Evolutionary conservation across 2,113 vertebrate genomes (phyloP), one percentile per base, ranked within the genome.

Genomic region (Campylorhamphus procurvoides): DNA sequence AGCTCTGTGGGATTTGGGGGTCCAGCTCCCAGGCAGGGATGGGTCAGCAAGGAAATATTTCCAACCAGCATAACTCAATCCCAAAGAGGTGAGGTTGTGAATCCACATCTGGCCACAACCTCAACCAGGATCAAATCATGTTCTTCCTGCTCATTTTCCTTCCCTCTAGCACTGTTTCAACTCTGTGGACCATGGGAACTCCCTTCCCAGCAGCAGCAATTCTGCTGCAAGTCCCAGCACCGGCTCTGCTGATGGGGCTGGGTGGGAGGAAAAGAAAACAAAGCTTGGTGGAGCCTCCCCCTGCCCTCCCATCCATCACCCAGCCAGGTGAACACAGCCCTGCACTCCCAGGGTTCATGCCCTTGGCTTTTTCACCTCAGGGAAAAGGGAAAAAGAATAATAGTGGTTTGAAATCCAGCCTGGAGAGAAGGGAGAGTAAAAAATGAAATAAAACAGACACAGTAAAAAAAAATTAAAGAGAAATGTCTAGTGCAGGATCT

Each of bases 241-340:
- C 1, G 31, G 67, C 93, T 69, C 73, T 9, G 3, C 39, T 77
- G 1, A 5, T 3, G 25, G 89, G 74, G 71, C n/a, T 64, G 89
- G 69, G 74, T 84, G 86, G 79, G 75, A 92, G 85, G 82, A n/a
- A 90, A 92, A 64, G 86, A 82, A 90, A 95, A 75, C 79, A 74
- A 40, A 90, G 79, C 23, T 69, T 35, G 86, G 63, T 12, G 29
- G 84, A 63, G 25, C 39, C 15, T 3, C 25, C 56, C 72, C 37
- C 52, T 3, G 12, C n/a, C 76, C 62, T 44, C 52, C 67, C 74
- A 63, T 40, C 86, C 62, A 40, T 74, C 64, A 14, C 35, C 69
- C 59, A 1, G 40, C 12, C 58, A 59, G 58, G 58, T 37, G 75
- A 69, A 40, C 25, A 4, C 19, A 27, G 73, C 84, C 72, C 90